Base-by-base conservation (phyloP, 2,888 invertebrate species). In the Actias luna region DNA sequence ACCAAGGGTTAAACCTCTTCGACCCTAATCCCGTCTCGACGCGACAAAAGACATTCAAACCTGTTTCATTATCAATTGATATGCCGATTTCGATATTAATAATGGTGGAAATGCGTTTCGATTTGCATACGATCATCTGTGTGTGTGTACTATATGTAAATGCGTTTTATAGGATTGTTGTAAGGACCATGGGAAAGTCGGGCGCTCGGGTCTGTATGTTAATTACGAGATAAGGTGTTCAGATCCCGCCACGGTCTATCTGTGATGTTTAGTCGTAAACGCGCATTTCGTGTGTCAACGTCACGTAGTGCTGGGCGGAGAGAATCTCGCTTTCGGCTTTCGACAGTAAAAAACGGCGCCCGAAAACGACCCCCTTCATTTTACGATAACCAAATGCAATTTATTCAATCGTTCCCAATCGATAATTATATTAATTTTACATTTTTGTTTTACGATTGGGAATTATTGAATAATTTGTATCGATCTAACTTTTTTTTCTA, bases 61-160 rank as follows among this genome's bases (percentile, higher is more conserved):
- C 92, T 88, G 92, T 92, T 92, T 88, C 82, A 83, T 83, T 82
- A 83, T 83, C 85, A 83, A 92, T 92, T 89, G 90, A 92, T 89
- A 84, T 85, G 77, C 75, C 76, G 80, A 81, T 83, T 83, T 73
- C 85, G 84, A 89, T 90, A 87, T 87, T 85, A 85, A 90, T 89
- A 81, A 25, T 79, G 77, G 82, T 78, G 70, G 70, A 77, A 82
- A 85, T 84, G 79, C 36, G n/a, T 50, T 25, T 22, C 75, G 80
- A 88, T 91, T 91, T 90, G 91, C 91, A 90, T 91, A 89, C 74
- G 84, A n/a, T 80, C 85, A 88, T 85, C 89, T 90, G 89, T 84
- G 80, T 68, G 77, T n/a, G n/a, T n/a, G n/a, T n/a, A n/a, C n/a
- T n/a, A 88, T 80, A 81, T 92, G 92, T 87, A 88, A 91, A 92